phyloP scores from a whole-genome alignment of 2,113 vertebrate genomes.

The Platichthys flesus region DNA sequence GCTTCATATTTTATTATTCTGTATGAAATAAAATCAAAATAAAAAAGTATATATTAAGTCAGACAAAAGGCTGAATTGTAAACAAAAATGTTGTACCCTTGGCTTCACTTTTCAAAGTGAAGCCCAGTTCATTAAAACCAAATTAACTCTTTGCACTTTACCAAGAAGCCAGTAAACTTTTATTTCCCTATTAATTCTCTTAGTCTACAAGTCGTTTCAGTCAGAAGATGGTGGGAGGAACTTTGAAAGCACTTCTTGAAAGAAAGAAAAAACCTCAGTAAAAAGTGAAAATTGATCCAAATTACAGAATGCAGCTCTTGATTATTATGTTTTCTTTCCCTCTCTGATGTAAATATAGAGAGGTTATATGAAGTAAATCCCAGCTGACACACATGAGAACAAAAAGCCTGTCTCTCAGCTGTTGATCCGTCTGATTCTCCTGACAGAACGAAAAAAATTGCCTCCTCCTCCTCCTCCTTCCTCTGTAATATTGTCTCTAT shows the following conservation, averaged over 20 bases:
- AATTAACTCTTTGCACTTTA: constrained; percentile 10
- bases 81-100: background rate
- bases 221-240: background rate
- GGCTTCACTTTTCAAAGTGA: too few species aligned
- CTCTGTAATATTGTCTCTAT: constrained; percentile 33
- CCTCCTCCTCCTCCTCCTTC: background rate
- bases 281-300: background rate
- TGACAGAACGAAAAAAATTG: constrained; percentile 6
- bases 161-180: constrained; percentile 7
- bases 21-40: background rate
- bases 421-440: background rate
- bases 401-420: constrained; percentile 3
- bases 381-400: constrained; percentile 17
- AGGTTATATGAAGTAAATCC: constrained; percentile 10
- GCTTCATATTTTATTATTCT: background rate
- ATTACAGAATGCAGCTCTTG: background rate
- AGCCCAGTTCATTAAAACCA: background rate
- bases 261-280: background rate
- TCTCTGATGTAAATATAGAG: constrained; percentile 6
- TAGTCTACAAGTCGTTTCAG: background rate
- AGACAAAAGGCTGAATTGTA: background rate
- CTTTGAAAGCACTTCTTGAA: too few species aligned
- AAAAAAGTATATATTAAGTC: background rate
- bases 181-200: constrained; percentile 15
- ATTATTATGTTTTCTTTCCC: background rate